These are phyloP conservation scores for Hedychridium roseum DNA, from an alignment of 2,888 invertebrate genomes.

Conservation along the genomic window DNA sequence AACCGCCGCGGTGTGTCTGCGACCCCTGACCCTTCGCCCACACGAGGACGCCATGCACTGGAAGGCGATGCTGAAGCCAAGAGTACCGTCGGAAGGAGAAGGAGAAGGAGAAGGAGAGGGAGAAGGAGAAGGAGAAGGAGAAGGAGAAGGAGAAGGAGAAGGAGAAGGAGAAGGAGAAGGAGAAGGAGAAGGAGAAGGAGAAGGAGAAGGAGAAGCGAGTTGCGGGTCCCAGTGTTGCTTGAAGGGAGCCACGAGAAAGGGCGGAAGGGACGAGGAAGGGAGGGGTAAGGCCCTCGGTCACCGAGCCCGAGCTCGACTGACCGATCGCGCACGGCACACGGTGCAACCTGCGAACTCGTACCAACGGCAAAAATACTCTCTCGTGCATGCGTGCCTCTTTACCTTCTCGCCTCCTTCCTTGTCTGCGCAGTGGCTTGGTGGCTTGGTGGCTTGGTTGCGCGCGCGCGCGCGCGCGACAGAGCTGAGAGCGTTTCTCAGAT, in stretches of 20 bases:
- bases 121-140: too few species aligned
- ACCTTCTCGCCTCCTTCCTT: too few species aligned
- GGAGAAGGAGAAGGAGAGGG: slow-evolving; percentile 9
- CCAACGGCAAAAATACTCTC: slow-evolving; percentile 53
- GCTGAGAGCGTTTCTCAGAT: too few species aligned
- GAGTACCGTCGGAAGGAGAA: neutral
- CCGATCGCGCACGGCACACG: slow-evolving; percentile 47
- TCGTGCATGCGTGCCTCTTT: slow-evolving; percentile 25
- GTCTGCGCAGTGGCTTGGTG: too few species aligned
- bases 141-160: too few species aligned
- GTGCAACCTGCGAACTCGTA: slow-evolving; percentile 57
- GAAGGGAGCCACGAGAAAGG: slow-evolving; percentile 37
- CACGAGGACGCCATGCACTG: slow-evolving; percentile 58
- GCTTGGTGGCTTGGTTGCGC: too few species aligned
- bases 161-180: too few species aligned
- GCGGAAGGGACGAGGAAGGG: slow-evolving; percentile 31
- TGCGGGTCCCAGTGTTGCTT: slow-evolving; percentile 38
- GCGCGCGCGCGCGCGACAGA: too few species aligned
- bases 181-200: too few species aligned
- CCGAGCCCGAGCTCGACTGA: slow-evolving; percentile 45
- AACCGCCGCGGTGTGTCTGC: slow-evolving; percentile 57
- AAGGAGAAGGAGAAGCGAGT: too few species aligned
- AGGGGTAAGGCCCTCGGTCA: slow-evolving; percentile 48
- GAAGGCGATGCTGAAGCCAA: slow-evolving; percentile 41
- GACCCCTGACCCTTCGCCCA: slow-evolving; percentile 62